Conservation (phyloP, 1,140 invertebrate species). For the Onthophagus taurus region DNA sequence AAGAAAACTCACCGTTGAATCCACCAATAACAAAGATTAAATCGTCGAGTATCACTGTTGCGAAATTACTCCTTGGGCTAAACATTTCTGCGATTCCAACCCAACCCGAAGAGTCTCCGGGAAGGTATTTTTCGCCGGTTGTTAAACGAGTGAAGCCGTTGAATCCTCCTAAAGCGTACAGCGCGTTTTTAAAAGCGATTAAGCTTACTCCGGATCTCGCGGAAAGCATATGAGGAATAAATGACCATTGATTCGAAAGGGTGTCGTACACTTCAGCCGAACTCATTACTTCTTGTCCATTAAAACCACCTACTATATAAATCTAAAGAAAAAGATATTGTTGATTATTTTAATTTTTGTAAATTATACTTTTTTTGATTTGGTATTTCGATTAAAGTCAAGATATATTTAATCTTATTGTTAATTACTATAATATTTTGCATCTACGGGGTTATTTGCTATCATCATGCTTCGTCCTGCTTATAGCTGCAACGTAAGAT, state of each 20-base stretch:
- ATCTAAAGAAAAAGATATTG: conserved; percentile 42
- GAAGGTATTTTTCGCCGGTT: conserved; percentile 36
- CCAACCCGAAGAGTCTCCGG: conserved; percentile 32
- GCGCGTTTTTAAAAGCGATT: conserved; percentile 47
- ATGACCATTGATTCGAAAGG: conserved; percentile 58
- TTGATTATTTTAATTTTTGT: no score
- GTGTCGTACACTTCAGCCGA: conserved; percentile 56
- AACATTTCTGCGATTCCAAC: conserved; percentile 60
- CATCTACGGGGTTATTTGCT: no score
- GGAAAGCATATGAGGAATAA: conserved; percentile 59
- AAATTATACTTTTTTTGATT: background rate
- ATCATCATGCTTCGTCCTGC: no score
- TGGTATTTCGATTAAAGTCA: no score
- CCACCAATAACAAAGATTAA: conserved; percentile 65
- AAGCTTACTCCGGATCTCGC: conserved; percentile 61
- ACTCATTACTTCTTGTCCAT: conserved; percentile 56
- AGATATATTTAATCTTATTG: no score
- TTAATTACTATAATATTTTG: no score
- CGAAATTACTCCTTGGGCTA: conserved; percentile 67
- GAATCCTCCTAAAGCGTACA: conserved; percentile 63
- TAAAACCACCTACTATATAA: conserved; percentile 68
- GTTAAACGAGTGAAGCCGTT: conserved; percentile 52
- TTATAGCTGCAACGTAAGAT: no score
- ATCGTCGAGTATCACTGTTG: conserved; percentile 55
- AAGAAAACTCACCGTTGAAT: conserved; percentile 51